A percentile compares a stretch with the other conserved stretches of the same genome.
Conservation (phyloP, 2,113 vertebrate species). For the Ifrita kowaldi region DNA sequence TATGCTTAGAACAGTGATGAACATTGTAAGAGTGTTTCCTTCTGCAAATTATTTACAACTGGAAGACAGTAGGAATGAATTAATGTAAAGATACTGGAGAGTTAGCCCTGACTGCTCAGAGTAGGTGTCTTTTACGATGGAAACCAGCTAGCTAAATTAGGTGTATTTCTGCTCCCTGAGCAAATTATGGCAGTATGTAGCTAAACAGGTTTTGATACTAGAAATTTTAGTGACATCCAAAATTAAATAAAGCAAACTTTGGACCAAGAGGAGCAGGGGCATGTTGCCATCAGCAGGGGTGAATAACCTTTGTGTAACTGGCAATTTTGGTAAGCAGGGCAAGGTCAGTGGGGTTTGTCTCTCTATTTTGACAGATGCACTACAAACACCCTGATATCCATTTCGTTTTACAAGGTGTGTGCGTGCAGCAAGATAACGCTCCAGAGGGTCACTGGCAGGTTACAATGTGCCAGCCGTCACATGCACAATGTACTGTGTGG, state of each 20-base stretch:
- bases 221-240: background rate
- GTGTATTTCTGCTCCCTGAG: background rate
- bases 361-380: background rate
- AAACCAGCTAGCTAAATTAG: background rate
- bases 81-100: background rate
- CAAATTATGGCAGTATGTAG: background rate
- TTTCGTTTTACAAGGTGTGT: slow-evolving; percentile 35
- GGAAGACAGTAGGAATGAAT: background rate
- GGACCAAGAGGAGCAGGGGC: background rate
- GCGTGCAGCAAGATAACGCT: background rate
- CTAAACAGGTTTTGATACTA: background rate
- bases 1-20: background rate
- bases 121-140: background rate
- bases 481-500: background rate
- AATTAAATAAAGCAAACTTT: background rate
- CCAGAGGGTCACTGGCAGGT: background rate
- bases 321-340: background rate
- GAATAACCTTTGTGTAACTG: background rate
- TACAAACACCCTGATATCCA: background rate
- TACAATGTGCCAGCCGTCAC: background rate
- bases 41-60: background rate
- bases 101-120: background rate
- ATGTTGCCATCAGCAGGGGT: background rate
- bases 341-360: background rate
- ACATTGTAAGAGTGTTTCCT: background rate